phyloP scores from a whole-genome alignment of 2,888 invertebrate genomes.

The Gasteruption jaculator region DNA sequence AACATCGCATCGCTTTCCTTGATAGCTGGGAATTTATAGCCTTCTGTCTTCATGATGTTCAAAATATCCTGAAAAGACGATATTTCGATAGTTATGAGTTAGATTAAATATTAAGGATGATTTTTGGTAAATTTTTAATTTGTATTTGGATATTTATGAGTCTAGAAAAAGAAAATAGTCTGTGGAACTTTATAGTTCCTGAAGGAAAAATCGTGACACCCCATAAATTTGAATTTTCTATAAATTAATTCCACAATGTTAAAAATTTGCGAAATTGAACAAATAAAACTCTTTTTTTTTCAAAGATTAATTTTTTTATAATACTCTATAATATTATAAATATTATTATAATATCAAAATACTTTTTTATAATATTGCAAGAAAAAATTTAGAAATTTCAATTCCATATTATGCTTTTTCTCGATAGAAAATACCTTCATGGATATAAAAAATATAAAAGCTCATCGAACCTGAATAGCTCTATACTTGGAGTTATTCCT shows the following conservation, averaged over 20 bases:
- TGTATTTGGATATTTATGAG: no score
- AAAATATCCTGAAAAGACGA: constrained; percentile 73
- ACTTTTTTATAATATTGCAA: not conserved
- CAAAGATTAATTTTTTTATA: constrained; percentile 3
- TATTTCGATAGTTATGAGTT: constrained; percentile 9
- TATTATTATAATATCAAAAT: not conserved
- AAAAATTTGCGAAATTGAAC: no score
- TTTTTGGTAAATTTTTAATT: no score
- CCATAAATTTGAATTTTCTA: no score
- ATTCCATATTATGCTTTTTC: constrained; percentile 4
- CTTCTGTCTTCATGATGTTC: constrained; percentile 91
- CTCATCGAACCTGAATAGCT: constrained; percentile 73
- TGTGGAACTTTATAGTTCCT: no score
- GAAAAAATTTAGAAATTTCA: constrained; percentile 3
- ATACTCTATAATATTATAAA: not conserved
- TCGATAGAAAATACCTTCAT: constrained; percentile 2
- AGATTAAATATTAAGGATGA: no score
- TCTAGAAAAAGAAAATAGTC: no score
- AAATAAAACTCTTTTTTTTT: constrained; percentile 6
- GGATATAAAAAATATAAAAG: no score
- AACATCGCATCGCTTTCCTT: constrained; percentile 99
- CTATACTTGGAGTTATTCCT: constrained; percentile 84
- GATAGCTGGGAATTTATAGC: constrained; percentile 81
- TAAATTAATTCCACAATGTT: no score
- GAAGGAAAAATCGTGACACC: no score